Base-by-base conservation (phyloP, 64 coral and sea anemone genomes). In the Orbicella faveolata region DNA sequence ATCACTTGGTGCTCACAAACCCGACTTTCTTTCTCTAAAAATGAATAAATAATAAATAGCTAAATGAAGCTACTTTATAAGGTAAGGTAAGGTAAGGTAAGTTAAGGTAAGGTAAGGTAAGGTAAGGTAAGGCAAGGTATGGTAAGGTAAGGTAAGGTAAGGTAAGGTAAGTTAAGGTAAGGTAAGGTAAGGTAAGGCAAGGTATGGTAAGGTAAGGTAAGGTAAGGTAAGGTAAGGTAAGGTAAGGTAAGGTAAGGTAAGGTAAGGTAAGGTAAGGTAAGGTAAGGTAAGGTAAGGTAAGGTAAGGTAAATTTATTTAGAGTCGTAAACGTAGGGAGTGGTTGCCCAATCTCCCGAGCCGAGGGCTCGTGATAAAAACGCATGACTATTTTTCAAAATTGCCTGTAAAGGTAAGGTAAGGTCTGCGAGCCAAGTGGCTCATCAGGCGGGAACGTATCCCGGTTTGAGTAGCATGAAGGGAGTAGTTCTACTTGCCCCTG, bases 261-360 rank as follows among this genome's bases (percentile, higher is more conserved):
- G 75, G 75, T 52, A 77, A 77, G 44, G 75, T 34, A 34, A 34
- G 34, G 44, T 77, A 25, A 77, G 75, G 44, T 77, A 77, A 77
- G 75, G 75, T 52, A 77, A 36, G 75, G 15, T 53, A 53, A 53
- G 52, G 52, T 53, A 53, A 53, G 30, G 75, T 77, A 39, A 77
- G 75, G 75, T 77, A 77, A 52, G 52, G 30, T 30, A 30, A 30
- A 30, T 30, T 30, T 30, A 30, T 30, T 30, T 30, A 30, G 30
- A 30, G 30, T 30, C 30, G 30, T 30, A 30, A 30, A 30, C 30
- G 30, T 30, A 30, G 30, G 30, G 30, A 30, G 30, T 30, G 30
- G 30, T 30, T 30, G 30, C 30, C 30, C 30, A 30, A 30, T 30
- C 30, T 30, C 30, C 30, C 10, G 10, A 53, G 52, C 4, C 10